Evolutionary conservation across 2,797 vertebrate species (phyloP), one percentile per base, ranked within the genome.

Genomic region (Smutsia temminckii): DNA sequence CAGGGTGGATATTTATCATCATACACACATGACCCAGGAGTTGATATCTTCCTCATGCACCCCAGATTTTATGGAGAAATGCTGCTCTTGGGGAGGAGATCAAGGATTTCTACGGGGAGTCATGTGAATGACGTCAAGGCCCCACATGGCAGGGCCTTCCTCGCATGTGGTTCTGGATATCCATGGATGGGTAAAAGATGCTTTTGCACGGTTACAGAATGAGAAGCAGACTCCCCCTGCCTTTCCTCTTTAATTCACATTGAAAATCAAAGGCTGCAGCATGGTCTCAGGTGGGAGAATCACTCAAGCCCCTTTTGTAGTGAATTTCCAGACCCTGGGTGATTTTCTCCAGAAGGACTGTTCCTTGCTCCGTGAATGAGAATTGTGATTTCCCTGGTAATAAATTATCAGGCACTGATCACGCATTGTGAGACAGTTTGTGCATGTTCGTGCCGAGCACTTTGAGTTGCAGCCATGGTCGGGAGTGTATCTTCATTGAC

Each of bases 361-460:
- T 89, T 80, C 74, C 89, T 71, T 89, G 87, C 72, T 93, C 66
- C 59, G 6, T 14, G 46, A 77, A 63, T 12, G n/a, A 89, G 49
- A 61, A 83, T 57, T 75, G 78, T 93, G 85, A 91, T 79, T 95
- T 95, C 90, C 92, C 89, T 75, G 21, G 27, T 93, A 95, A 96
- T 90, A 75, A 75, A 91, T 94, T 78, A 93, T 78, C 87, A 29
- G 75, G 49, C 42, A 10, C 78, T 6, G 64, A 68, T 88, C 74
- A 79, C 25, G 25, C 72, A 2, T 29, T 32, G 2, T 40, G 66
- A 96, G 87, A 81, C 37, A 21, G 34, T 77, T 27, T 53, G 57
- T 40, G 42, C 20, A 0, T 64, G 69, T 80, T 84, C 53, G 42
- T 46, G 42, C 71, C 5, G 68, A 81, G 93, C 57, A 23, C 72